These are phyloP conservation scores for Pocillopora verrucosa DNA, from an alignment of 64 coral and sea anemone species.

Conservation along the genomic window DNA sequence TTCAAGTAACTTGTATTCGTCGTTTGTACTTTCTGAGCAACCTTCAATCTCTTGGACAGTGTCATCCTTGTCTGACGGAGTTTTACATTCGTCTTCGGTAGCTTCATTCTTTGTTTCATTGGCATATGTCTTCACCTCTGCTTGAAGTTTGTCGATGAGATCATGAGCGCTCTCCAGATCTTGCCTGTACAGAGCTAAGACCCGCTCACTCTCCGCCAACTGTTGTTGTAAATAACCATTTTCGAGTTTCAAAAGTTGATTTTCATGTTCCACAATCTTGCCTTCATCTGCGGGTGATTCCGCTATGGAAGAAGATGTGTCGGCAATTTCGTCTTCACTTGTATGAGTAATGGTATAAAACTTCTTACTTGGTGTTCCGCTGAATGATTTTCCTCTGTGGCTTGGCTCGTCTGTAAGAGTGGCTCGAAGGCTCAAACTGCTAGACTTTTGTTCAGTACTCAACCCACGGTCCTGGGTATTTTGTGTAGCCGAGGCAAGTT, in stretches of 20 bases:
- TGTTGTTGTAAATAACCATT: slow-evolving; percentile 62
- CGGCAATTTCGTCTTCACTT: slow-evolving; percentile 41
- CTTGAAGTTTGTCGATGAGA: slow-evolving; percentile 39
- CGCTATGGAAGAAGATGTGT: slow-evolving; percentile 37
- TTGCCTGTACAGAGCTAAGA: slow-evolving; percentile 53
- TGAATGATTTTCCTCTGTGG: background rate
- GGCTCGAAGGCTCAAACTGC: slow-evolving; percentile 1
- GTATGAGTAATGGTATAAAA: slow-evolving; percentile 17
- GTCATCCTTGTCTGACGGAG: slow-evolving; percentile 31
- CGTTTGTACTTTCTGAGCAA: background rate
- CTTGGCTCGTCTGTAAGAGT: background rate
- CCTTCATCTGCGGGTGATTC: slow-evolving; percentile 35
- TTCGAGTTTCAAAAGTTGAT: slow-evolving; percentile 44
- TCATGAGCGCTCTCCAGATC: slow-evolving; percentile 56
- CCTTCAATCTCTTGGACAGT: slow-evolving; percentile 30
- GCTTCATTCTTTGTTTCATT: background rate
- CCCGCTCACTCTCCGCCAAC: slow-evolving; percentile 42
- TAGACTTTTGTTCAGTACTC: background rate
- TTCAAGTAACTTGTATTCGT: slow-evolving; percentile 28
- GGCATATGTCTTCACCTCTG: background rate
- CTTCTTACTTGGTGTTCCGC: slow-evolving; percentile 16
- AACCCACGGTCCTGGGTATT: background rate
- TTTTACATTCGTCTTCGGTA: slow-evolving; percentile 30
- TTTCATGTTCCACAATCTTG: slow-evolving; percentile 43
- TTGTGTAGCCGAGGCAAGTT: background rate